Evolutionary conservation across 2,888 invertebrate genomes (phyloP), one percentile per base, ranked within the genome.

Genomic region (Unio delphinus): DNA sequence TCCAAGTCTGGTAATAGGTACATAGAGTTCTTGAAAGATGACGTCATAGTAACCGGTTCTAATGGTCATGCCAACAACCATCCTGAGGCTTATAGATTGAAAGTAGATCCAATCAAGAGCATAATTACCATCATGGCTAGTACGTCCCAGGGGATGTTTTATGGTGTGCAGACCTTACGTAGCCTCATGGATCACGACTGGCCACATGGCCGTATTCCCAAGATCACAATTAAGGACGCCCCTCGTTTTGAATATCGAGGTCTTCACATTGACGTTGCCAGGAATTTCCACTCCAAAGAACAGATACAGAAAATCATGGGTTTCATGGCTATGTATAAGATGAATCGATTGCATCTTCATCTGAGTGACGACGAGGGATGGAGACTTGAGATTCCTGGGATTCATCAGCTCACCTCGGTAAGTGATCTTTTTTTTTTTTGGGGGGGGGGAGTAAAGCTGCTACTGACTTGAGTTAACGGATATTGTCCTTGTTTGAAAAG

Each of bases 331-430:
- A 79, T 79, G 79, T 89, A 88, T 76, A 89, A 89, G 72, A 68
- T 89, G 74, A 89, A 89, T 76, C 84, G 80, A 65, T 75, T 89
- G 4, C 87, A 89, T 69, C 77, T 89, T 8, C 89, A 89, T 74
- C 70, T 89, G 28, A 78, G 87, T 3, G 89, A 89, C 60, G 89
- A 89, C 72, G 88, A 89, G 72, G 89, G 86, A 0, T 89, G 89
- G 89, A 74, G 89, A 45, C 73, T 89, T 0, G 85, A 89, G 69
- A 88, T 89, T 2, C 87, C 86, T 0, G 88, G 83, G 4, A 69
- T 89, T 20, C 83, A 83, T 20, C 87, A 89, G 73, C 76, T 89
- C 6, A 88, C 87, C 4, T 64, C 83, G 75, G 89, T 88, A 69
- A 30, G 68, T 0, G 15, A 15, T 45, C 45, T 15, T 15, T 45